Percentiles rank a stretch among this genome's conserved stretches.
Conservation (phyloP, 2,113 vertebrate species). For the cat (Felis catus) region DNA sequence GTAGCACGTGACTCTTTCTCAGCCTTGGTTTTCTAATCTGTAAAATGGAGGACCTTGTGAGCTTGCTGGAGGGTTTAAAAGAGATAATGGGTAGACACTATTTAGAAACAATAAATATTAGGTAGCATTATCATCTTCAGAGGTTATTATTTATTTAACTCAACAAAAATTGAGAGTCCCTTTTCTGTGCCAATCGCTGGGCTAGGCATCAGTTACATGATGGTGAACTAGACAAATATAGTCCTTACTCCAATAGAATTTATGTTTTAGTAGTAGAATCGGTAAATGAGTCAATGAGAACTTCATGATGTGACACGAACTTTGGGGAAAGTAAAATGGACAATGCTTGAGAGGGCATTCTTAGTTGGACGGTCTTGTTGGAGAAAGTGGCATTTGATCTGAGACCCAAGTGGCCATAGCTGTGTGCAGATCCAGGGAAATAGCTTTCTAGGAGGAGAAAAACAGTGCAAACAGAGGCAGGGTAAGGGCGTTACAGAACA, state of each 20-base stretch:
- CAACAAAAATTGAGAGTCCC: not conserved
- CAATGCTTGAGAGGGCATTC: not conserved
- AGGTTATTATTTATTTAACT: constrained; percentile 22
- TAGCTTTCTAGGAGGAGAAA: not conserved
- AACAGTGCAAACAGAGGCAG: not conserved
- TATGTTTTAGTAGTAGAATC: constrained; percentile 8
- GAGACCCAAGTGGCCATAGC: not conserved
- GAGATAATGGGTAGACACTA: not conserved
- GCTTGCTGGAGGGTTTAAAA: not conserved
- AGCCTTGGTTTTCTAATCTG: not conserved
- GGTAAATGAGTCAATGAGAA: not conserved
- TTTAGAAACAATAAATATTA: not conserved
- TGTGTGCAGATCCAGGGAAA: not conserved
- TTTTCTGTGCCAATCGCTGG: not conserved
- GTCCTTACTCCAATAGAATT: not conserved
- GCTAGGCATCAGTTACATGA: not conserved
- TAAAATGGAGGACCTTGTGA: not conserved
- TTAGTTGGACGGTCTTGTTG: not conserved
- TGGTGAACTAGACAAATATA: not conserved
- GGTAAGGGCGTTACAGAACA: not conserved
- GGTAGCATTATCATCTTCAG: not conserved
- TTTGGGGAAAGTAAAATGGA: not conserved
- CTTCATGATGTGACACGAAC: not conserved
- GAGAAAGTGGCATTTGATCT: not conserved
- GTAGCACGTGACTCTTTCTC: not conserved